Evolutionary conservation across 2,113 vertebrate species (phyloP).

Genomic region (Phylloscopus trochilus): DNA sequence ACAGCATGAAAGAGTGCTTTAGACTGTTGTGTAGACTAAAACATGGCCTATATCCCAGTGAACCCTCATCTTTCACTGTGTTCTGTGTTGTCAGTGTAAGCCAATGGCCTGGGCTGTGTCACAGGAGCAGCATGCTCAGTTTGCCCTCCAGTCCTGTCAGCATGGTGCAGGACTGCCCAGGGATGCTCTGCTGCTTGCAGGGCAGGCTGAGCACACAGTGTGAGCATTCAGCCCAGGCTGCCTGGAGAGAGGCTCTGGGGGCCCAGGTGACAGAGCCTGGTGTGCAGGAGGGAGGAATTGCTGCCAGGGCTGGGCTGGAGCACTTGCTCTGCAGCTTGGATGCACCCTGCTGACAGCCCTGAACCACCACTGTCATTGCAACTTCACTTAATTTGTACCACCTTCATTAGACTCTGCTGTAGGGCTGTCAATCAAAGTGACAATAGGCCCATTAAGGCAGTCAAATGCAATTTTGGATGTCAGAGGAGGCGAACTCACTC

Average conservation of each 20-base stretch:
- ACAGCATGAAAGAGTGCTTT: not conserved
- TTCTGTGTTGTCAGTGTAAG: rapidly evolving
- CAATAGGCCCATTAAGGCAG: not conserved
- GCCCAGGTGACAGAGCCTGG: not conserved
- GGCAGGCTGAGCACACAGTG: not conserved
- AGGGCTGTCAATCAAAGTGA: constrained; percentile 16
- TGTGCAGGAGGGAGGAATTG: rapidly evolving
- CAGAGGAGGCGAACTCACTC: not conserved
- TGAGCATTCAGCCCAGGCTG: not conserved
- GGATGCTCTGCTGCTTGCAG: not conserved
- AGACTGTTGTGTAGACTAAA: not conserved
- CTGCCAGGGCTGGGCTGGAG: not conserved
- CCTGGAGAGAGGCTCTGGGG: no score
- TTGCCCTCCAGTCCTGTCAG: not conserved
- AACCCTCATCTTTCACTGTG: not conserved
- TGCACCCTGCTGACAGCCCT: not conserved
- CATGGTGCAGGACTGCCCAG: not conserved
- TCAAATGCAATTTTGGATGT: not conserved
- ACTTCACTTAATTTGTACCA: not conserved
- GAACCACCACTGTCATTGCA: not conserved
- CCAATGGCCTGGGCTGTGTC: rapidly evolving
- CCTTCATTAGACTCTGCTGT: not conserved
- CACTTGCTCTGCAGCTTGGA: not conserved
- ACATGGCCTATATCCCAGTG: not conserved
- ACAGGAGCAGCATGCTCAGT: rapidly evolving